Conservation (phyloP, 2,888 invertebrate species). For the Trypoxylon attenuatum region DNA sequence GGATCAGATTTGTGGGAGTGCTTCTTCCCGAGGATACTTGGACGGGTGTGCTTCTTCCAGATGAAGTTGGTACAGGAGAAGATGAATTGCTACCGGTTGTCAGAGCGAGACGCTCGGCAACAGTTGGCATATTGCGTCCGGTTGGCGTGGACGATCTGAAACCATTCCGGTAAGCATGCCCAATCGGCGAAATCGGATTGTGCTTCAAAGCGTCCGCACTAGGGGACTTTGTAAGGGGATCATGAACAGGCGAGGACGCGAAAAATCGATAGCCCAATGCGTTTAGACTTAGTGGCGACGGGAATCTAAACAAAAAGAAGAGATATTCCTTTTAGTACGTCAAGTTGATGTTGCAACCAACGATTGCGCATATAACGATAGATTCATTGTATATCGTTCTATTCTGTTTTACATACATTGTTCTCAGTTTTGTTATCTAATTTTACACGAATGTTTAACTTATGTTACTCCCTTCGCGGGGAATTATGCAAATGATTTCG, state of each 20-base stretch:
- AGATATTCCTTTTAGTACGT: too few species aligned
- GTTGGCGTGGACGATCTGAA: slow-evolving; percentile 66
- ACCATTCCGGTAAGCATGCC: slow-evolving; percentile 49
- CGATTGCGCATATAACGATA: too few species aligned
- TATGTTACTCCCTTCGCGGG: too few species aligned
- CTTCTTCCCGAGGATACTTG: slow-evolving; percentile 57
- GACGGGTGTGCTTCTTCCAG: slow-evolving; percentile 50
- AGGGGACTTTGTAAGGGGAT: slow-evolving; percentile 52
- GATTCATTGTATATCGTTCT: too few species aligned
- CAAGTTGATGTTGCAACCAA: too few species aligned
- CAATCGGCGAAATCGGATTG: slow-evolving; percentile 68
- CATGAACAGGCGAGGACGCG: slow-evolving; percentile 64
- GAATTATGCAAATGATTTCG: too few species aligned
- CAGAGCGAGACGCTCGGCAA: slow-evolving; percentile 62
- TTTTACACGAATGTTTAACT: too few species aligned
- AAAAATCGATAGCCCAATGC: slow-evolving; percentile 70
- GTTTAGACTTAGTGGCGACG: slow-evolving; percentile 63
- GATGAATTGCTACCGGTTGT: slow-evolving; percentile 42
- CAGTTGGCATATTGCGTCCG: slow-evolving; percentile 58
- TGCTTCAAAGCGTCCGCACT: slow-evolving; percentile 54
- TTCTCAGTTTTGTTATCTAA: too few species aligned
- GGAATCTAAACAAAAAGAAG: too few species aligned
- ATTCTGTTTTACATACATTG: too few species aligned
- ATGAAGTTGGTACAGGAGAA: slow-evolving; percentile 45
- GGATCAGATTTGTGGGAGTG: slow-evolving; percentile 62